Base-by-base conservation (phyloP, 2,888 invertebrate species). In the Caenorhabditis virilis region DNA sequence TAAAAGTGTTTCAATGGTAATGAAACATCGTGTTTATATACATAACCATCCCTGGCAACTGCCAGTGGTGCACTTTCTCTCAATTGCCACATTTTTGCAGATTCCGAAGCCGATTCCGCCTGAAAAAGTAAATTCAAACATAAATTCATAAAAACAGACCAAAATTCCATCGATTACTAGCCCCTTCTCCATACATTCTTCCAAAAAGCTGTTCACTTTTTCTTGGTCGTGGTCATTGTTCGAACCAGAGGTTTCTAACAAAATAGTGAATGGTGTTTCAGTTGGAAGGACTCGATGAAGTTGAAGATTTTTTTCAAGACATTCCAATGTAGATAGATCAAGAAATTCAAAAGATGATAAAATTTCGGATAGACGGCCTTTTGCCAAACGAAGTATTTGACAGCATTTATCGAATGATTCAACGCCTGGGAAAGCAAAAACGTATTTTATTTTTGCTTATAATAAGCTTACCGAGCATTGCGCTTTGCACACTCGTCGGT, bases 341-440 rank as follows among this genome's bases (percentile, higher is more conserved):
- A 97, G 90, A 87, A 97, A 89, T 87, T 98, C 98, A 85, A 92
- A 95, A 0, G 95, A 93, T 4, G 95, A 95, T 38, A 98, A 84
- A 22, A 82, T 91, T 60, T 97, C 95, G 1, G 90, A 91, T 13
- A 95, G 85, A 23, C 89, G 88, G 0, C 84, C 84, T 84, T 90
- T 91, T 0, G 93, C 91, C 65, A 88, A 86, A 72, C 88, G 87
- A 82, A 90, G 91, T 0, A 91, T 88, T 74, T 89, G 86, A 15
- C 94, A 85, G 22, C 94, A 89, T 67, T 89, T 87, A 35, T 91
- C 89, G 84, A 93, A 97, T 33, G 87, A 67, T 30, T 61, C 42
- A 15, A 69, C 59, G 2, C 41, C 64, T 63, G 46, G 30, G 51
- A 61, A 43, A 13, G 13, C 6, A n/a, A n/a, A 6, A 30, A 13